These are phyloP conservation scores for Catharus fuscescens DNA, from an alignment of 2,113 vertebrate species.

Conservation along the genomic window DNA sequence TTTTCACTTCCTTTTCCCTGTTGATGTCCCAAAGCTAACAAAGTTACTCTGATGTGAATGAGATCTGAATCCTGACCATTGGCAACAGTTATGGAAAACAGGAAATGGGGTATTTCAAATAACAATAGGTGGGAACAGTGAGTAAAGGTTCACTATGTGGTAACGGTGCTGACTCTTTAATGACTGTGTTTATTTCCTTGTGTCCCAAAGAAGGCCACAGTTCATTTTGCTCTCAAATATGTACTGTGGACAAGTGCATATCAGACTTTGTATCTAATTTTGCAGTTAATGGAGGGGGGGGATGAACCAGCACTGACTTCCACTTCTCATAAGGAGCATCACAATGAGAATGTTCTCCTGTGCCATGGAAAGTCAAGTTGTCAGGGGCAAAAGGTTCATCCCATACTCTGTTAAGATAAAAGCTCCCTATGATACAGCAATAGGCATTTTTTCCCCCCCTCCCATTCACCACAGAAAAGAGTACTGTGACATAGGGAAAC, in stretches of 20 bases:
- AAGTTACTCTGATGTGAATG: conserved; percentile 22
- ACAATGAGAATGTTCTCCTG: neutral
- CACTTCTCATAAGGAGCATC: neutral
- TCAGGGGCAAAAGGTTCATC: neutral
- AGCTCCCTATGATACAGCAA: neutral
- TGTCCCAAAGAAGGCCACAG: conserved; percentile 43
- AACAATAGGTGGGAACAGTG: conserved; percentile 65
- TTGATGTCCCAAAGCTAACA: conserved; percentile 1
- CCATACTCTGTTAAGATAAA: neutral
- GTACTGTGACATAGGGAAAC: neutral
- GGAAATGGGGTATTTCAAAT: conserved; percentile 65
- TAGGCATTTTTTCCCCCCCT: neutral
- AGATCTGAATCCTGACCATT: conserved; percentile 49
- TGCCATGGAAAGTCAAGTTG: neutral
- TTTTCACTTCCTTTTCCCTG: conserved; percentile 54
- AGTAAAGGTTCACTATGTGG: conserved; percentile 62
- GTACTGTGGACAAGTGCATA: neutral
- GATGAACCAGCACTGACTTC: neutral
- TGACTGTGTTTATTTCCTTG: conserved; percentile 56
- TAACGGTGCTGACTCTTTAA: conserved; percentile 61
- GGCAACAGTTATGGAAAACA: conserved; percentile 52
- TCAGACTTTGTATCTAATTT: neutral
- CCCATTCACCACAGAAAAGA: neutral
- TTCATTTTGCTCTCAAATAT: neutral
- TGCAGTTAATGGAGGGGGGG: neutral